Percentiles rank a stretch among this genome's conserved stretches.
These are phyloP conservation scores for Brachionus koreanus DNA, from an alignment of 1,140 invertebrate species.

Conservation along the genomic window DNA sequence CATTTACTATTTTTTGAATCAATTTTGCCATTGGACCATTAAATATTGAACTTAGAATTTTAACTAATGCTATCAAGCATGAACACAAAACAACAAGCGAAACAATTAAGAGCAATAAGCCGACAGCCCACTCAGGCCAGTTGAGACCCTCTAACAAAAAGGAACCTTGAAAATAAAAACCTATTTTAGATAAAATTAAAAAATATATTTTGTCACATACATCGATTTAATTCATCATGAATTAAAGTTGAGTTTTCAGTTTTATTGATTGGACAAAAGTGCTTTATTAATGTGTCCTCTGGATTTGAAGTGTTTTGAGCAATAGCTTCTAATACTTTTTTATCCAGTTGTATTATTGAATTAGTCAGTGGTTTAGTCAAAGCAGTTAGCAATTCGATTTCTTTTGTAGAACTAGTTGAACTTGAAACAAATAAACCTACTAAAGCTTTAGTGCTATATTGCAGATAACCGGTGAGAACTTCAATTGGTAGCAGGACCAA, in stretches of 20 bases:
- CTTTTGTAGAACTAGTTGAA: not conserved
- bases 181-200: not conserved
- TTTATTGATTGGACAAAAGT: slow-evolving; percentile 46
- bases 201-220: not conserved
- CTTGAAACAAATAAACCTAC: not conserved
- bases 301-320: slow-evolving; percentile 48
- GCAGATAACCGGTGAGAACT: slow-evolving; percentile 50
- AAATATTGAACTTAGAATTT: slow-evolving; percentile 60
- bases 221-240: not conserved
- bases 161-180: not conserved
- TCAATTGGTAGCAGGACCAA: slow-evolving; percentile 61
- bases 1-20: slow-evolving; percentile 62
- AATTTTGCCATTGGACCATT: slow-evolving; percentile 61
- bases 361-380: slow-evolving; percentile 52
- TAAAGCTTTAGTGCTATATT: not conserved
- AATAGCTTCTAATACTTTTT: slow-evolving; percentile 55
- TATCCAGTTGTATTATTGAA: slow-evolving; percentile 56
- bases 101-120: slow-evolving; percentile 59
- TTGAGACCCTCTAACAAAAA: slow-evolving; percentile 45
- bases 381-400: slow-evolving; percentile 57
- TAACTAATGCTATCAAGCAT: slow-evolving; percentile 65
- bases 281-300: slow-evolving; percentile 47
- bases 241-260: slow-evolving; percentile 44
- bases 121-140: slow-evolving; percentile 58
- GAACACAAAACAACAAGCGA: slow-evolving; percentile 61